Conservation (phyloP, 1,140 invertebrate species). For the Ips typographus region DNA sequence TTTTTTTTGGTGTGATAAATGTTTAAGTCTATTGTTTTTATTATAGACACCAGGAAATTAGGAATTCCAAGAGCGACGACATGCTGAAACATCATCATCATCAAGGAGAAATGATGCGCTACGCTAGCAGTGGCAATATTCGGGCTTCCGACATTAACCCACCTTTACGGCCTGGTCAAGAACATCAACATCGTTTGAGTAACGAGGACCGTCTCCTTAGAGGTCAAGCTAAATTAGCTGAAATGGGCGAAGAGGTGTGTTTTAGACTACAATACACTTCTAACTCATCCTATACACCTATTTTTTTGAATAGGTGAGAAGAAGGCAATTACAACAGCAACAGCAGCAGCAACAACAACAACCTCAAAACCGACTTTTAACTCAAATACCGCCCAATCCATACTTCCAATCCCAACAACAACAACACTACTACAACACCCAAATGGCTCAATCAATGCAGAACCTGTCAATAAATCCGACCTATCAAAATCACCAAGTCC, state of each 20-base stretch:
- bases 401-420: slow-evolving; percentile 42
- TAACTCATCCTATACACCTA: too few relatives aligned
- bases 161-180: slow-evolving; percentile 33
- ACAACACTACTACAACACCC: slow-evolving; percentile 41
- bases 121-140: slow-evolving; percentile 50
- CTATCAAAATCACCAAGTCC: slow-evolving; percentile 36
- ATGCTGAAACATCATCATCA: slow-evolving; percentile 44
- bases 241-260: slow-evolving; percentile 77
- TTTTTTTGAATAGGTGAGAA: not conserved
- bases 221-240: slow-evolving; percentile 76
- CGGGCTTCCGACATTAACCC: slow-evolving; percentile 41
- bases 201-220: slow-evolving; percentile 49
- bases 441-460: slow-evolving; percentile 50
- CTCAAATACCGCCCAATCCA: slow-evolving; percentile 19
- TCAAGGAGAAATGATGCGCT: slow-evolving; percentile 46
- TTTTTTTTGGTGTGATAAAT: not conserved
- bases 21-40: too few relatives aligned
- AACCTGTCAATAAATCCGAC: slow-evolving; percentile 44
- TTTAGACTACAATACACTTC: not conserved
- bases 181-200: slow-evolving; percentile 38
- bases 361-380: slow-evolving; percentile 37
- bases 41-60: slow-evolving; percentile 43
- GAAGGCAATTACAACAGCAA: slow-evolving; percentile 43
- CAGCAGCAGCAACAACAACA: slow-evolving; percentile 47
- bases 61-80: slow-evolving; percentile 49